phyloP scores from a whole-genome alignment of 2,113 vertebrate genomes.

The Gracilinanus agilis region DNA sequence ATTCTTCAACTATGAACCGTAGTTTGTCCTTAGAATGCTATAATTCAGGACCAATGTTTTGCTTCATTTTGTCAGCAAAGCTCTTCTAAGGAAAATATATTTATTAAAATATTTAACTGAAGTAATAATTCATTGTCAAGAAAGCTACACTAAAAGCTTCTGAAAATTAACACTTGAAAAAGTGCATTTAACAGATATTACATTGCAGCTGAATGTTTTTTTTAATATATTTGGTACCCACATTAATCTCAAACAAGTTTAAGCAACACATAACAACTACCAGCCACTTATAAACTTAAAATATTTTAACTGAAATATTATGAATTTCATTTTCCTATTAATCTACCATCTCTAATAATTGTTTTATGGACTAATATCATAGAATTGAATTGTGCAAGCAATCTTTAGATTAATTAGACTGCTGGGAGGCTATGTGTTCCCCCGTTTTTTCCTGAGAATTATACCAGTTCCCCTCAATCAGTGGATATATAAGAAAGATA shows the following conservation, averaged over 20 bases:
- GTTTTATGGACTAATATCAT: background rate
- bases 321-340: background rate
- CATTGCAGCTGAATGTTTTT: background rate
- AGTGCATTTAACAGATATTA: slow-evolving; percentile 8
- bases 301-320: background rate
- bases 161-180: slow-evolving; percentile 51
- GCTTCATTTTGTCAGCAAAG: slow-evolving; percentile 40
- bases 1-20: background rate
- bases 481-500: background rate
- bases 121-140: background rate
- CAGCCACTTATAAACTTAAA: background rate
- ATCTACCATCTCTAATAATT: slow-evolving; percentile 17
- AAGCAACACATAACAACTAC: slow-evolving; percentile 19
- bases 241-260: slow-evolving; percentile 46
- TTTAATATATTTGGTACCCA: slow-evolving; percentile 29
- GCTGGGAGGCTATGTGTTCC: background rate
- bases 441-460: background rate
- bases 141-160: slow-evolving; percentile 18
- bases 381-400: background rate
- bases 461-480: background rate
- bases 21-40: slow-evolving; percentile 17
- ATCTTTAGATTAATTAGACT: slow-evolving; percentile 7
- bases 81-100: background rate
- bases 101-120: slow-evolving; percentile 22
- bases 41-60: slow-evolving; percentile 54